Conservation (phyloP, 1,140 invertebrate species). For the Marisa cornuarietis region DNA sequence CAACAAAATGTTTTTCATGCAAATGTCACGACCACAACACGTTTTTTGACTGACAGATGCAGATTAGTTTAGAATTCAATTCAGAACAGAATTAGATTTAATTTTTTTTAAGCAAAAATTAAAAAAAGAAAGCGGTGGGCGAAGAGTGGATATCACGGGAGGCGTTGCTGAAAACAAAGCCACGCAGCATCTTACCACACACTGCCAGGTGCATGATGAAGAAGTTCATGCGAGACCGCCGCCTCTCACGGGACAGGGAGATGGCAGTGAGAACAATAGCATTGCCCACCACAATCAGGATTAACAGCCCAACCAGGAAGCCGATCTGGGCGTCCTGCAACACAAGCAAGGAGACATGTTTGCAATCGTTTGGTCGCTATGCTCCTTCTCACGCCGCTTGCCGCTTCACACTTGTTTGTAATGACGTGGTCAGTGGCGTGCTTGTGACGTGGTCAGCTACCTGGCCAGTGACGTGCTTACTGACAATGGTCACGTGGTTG, state of each 20-base stretch:
- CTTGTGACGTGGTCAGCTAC: background rate
- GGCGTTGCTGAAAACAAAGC: no score
- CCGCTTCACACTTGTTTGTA: background rate
- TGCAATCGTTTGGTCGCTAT: background rate
- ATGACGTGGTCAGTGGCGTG: background rate
- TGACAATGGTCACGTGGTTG: background rate
- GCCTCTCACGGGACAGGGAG: constrained; percentile 77
- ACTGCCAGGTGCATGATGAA: constrained; percentile 95
- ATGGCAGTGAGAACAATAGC: constrained; percentile 86
- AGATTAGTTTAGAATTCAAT: no score
- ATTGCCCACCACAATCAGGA: constrained; percentile 91
- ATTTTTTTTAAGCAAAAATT: no score
- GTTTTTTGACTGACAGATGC: no score
- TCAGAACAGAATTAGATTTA: no score
- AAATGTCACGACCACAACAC: no score
- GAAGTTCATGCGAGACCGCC: constrained; percentile 95
- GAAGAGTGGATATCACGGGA: no score
- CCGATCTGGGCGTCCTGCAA: constrained; percentile 91
- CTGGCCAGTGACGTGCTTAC: background rate
- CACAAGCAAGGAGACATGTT: constrained; percentile 21
- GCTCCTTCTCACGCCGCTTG: background rate
- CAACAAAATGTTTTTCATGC: no score
- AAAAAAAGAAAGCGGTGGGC: no score
- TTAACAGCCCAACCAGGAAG: constrained; percentile 87
- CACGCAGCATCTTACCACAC: constrained; percentile 73